Percentiles rank a stretch among this genome's conserved stretches.
phyloP scores from a whole-genome alignment of 2,113 vertebrate species.

The Xyliphius kryptos region DNA sequence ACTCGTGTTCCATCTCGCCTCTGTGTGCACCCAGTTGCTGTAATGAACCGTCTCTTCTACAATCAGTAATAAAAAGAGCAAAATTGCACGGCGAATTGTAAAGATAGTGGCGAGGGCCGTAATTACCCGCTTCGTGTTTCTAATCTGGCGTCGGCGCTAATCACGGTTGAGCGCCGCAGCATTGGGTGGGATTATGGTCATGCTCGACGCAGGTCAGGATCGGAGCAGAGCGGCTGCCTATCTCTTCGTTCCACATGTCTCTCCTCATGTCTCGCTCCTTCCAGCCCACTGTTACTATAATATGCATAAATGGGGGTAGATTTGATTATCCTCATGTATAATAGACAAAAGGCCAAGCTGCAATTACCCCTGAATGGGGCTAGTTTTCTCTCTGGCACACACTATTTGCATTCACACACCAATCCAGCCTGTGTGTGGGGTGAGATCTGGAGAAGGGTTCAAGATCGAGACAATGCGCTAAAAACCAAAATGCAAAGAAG shows the following conservation, averaged over 20 bases:
- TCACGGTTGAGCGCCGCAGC: background rate
- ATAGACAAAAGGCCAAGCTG: conserved; percentile 18
- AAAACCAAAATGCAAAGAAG: too few relatives aligned
- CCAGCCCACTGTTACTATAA: background rate
- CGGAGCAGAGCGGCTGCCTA: background rate
- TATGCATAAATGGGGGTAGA: conserved; percentile 20
- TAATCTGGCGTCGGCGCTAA: conserved; percentile 14
- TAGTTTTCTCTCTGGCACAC: background rate
- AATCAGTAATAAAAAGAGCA: background rate
- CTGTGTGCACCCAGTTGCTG: conserved; percentile 3
- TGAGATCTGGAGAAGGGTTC: background rate
- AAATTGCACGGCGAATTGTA: conserved; percentile 7
- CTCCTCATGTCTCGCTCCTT: background rate
- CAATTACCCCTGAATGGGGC: conserved; percentile 23
- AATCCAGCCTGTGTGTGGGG: background rate
- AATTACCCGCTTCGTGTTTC: conserved; percentile 17
- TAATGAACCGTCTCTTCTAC: background rate
- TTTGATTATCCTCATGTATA: conserved; percentile 19
- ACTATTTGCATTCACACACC: background rate
- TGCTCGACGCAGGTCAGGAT: conserved; percentile 1
- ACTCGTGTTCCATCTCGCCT: background rate
- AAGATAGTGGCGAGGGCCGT: conserved; percentile 11
- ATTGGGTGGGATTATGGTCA: conserved; percentile 5
- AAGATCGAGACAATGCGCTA: too few relatives aligned
- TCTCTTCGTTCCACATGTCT: conserved; percentile 26